A percentile compares a stretch with the other conserved stretches of the same genome.
Evolutionary conservation across 1,140 invertebrate genomes (phyloP).

Genomic region (Anastrepha ludens): DNA sequence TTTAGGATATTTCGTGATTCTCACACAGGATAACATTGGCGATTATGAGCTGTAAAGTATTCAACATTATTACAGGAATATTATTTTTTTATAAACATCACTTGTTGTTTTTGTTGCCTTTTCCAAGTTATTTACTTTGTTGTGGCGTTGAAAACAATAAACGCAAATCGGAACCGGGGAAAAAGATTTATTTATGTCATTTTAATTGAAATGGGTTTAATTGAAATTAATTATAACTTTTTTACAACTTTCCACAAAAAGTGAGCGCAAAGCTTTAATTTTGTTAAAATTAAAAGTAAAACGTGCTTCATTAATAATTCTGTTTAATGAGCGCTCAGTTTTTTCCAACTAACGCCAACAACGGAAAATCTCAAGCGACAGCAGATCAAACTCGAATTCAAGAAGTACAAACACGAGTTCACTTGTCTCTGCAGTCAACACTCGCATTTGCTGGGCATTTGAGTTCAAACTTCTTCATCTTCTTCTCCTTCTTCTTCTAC

Average conservation of each 20-base stretch:
- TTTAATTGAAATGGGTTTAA: conserved; percentile 53
- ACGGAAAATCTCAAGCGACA: no score
- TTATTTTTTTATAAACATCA: background rate
- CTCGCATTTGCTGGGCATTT: no score
- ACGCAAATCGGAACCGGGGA: background rate
- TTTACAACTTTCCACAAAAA: background rate
- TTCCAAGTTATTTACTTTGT: background rate
- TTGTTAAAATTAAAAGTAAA: no score
- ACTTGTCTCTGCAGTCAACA: no score
- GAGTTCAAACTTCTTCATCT: no score
- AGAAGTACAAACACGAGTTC: no score
- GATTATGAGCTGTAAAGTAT: conserved; percentile 41
- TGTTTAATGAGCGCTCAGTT: no score
- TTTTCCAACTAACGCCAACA: no score
- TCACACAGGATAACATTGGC: conserved; percentile 21
- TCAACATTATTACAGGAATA: conserved; percentile 25
- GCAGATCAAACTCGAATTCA: no score
- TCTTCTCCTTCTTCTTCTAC: no score
- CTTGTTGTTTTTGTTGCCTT: background rate
- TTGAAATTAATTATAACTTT: conserved; percentile 35
- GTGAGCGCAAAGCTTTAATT: no score
- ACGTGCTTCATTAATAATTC: no score
- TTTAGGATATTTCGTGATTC: conserved; percentile 14
- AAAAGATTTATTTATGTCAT: conserved; percentile 42
- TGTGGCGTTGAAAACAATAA: conserved; percentile 29